Evolutionary conservation across 35 echinoderm and acorn worm species (phyloP).

Genomic region (Apostichopus parvimensis): DNA sequence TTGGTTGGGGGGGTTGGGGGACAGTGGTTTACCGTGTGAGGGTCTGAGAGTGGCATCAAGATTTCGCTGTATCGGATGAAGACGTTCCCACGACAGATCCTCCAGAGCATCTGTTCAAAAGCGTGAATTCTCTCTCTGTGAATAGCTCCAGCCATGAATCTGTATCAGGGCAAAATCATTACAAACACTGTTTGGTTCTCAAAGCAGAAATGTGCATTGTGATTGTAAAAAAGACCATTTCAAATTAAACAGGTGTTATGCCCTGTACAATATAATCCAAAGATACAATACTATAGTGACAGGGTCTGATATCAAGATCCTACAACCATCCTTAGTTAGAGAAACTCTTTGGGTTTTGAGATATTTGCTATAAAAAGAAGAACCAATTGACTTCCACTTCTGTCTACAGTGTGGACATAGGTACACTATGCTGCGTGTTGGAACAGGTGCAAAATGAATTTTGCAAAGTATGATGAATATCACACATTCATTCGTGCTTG

Average conservation of each 20-base stretch:
- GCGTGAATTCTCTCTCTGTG: conserved; percentile 55
- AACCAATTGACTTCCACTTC: too few species aligned
- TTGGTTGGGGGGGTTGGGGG: too few species aligned
- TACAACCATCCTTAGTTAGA: too few species aligned
- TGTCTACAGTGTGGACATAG: too few species aligned
- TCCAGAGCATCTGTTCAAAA: conserved; percentile 71
- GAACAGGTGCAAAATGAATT: too few species aligned
- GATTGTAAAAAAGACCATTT: background rate
- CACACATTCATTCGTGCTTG: too few species aligned
- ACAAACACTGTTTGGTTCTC: background rate
- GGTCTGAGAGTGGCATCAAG: conserved; percentile 47
- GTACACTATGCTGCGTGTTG: too few species aligned
- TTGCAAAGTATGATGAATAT: too few species aligned
- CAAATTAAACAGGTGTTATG: background rate
- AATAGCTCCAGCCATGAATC: conserved; percentile 53
- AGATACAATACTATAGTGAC: background rate
- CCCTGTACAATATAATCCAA: background rate
- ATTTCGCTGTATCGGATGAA: conserved; percentile 63
- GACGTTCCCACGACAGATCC: conserved; percentile 56
- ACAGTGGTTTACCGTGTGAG: conserved; percentile 42
- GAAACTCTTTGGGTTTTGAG: too few species aligned
- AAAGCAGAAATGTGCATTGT: too few species aligned
- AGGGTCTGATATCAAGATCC: too few species aligned
- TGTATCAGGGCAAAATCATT: background rate
- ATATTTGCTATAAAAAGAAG: too few species aligned